Conservation (phyloP, 2,113 vertebrate species). For the Barnardius zonarius region DNA sequence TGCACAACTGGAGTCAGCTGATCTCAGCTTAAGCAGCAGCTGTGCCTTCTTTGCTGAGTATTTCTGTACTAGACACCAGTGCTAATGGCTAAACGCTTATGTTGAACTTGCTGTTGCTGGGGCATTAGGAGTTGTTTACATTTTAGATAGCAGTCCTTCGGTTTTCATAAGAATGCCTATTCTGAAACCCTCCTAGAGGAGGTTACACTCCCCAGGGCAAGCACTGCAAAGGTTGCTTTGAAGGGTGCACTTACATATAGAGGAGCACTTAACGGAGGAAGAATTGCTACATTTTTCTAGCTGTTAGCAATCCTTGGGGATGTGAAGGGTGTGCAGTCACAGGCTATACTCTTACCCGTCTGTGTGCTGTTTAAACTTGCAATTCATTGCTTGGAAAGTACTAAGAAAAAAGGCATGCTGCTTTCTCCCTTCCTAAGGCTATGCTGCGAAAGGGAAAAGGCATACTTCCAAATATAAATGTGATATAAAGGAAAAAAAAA, state of each 20-base stretch:
- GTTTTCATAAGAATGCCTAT: background rate
- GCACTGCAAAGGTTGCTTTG: background rate
- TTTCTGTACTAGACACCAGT: background rate
- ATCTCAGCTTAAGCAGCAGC: background rate
- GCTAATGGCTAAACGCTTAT: background rate
- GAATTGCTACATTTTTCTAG: background rate
- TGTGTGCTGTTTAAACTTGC: background rate
- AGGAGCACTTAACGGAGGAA: background rate
- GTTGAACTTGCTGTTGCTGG: background rate
- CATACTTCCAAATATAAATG: background rate
- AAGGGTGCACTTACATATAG: background rate
- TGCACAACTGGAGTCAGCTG: background rate
- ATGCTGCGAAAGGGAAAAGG: background rate
- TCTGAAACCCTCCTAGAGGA: background rate
- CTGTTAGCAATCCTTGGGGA: background rate
- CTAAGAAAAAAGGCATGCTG: fast-evolving
- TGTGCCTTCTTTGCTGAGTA: background rate
- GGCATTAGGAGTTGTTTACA: background rate
- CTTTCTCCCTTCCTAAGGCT: background rate
- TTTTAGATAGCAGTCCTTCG: background rate
- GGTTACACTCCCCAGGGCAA: background rate
- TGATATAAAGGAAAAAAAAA: background rate
- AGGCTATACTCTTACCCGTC: background rate
- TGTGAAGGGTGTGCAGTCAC: background rate
- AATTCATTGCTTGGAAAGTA: background rate